Evolutionary conservation across 2,113 vertebrate genomes (phyloP), one percentile per base, ranked within the genome.

Genomic region (Antechinus stuartii): DNA sequence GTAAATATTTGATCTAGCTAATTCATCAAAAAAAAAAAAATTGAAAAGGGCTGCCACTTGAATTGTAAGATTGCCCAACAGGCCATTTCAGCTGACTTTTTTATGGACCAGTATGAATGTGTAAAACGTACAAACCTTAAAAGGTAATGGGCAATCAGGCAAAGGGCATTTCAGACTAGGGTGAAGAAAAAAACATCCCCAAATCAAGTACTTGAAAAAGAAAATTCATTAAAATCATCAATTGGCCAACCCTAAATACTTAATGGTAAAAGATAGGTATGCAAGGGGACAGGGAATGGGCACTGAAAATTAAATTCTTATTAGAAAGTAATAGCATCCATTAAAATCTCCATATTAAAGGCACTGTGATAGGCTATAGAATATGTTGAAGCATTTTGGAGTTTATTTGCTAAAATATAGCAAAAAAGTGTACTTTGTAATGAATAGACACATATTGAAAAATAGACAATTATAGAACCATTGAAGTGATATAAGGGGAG

Each of bases 1-100:
- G 76, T 56, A 96, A 96, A 91, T 52, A 56, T 94, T 55, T 92
- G 91, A 89, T 90, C 89, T 91, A 97, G 91, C 94, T 53, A 91
- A 95, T 96, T 96, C 91, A 95, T 90, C 54, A 94, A 68, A 90
- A 90, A 89, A 57, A 6, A 52, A 19, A 57, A 94, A 93, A 92
- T 95, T 61, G 54, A 95, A 93, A 96, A 96, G 94, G 92, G 2
- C 54, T 93, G 91, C 35, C 55, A 27, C 12, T 90, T 89, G 95
- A 91, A 92, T 96, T 61, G 93, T 96, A 54, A 54, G 56, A 35
- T 96, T 52, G 91, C 25, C 94, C 91, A 97, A 55, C 0, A 46
- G 50, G 23, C 8, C 92, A 23, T 8, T 26, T 96, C 53, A 94
- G n/a, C 0, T 68, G 92, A 11, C 27, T 42, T 89, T 92, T 95